Evolutionary conservation across 2,888 invertebrate genomes (phyloP).

Genomic region (Germaria angustata): DNA sequence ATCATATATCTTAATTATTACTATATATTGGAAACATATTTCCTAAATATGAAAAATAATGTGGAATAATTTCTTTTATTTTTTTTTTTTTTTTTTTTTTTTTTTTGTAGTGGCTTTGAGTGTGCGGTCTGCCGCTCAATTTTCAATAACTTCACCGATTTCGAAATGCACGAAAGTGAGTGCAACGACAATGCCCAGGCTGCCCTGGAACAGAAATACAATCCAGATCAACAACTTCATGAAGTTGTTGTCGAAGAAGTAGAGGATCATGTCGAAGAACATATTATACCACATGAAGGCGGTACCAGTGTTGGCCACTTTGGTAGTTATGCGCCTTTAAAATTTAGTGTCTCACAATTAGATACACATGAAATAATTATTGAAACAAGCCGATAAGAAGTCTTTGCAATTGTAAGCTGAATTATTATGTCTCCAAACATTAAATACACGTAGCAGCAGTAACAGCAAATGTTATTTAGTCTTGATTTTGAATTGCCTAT

Average conservation of each 20-base stretch:
- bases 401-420: neutral
- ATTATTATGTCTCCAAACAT: neutral
- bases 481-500: conserved; percentile 19
- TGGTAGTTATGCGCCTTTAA: conserved; percentile 75
- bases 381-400: conserved; percentile 76
- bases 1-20: too few species aligned
- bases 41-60: too few species aligned
- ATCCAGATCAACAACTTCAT: conserved; percentile 60
- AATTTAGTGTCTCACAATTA: conserved; percentile 75
- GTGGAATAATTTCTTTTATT: too few species aligned
- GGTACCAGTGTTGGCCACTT: conserved; percentile 66
- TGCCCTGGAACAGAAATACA: conserved; percentile 60
- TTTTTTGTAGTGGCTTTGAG: conserved; percentile 73
- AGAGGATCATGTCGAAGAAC: conserved; percentile 45
- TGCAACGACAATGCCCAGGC: conserved; percentile 71
- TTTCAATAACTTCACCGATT: conserved; percentile 77
- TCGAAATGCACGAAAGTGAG: conserved; percentile 77
- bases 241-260: conserved; percentile 59
- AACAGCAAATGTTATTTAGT: conserved; percentile 25
- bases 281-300: conserved; percentile 45
- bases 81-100: too few species aligned
- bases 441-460: neutral
- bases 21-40: too few species aligned
- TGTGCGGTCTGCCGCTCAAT: conserved; percentile 77
- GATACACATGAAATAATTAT: conserved; percentile 78